Conservation (phyloP, 2,888 invertebrate species). For the Mylabris sibirica region DNA sequence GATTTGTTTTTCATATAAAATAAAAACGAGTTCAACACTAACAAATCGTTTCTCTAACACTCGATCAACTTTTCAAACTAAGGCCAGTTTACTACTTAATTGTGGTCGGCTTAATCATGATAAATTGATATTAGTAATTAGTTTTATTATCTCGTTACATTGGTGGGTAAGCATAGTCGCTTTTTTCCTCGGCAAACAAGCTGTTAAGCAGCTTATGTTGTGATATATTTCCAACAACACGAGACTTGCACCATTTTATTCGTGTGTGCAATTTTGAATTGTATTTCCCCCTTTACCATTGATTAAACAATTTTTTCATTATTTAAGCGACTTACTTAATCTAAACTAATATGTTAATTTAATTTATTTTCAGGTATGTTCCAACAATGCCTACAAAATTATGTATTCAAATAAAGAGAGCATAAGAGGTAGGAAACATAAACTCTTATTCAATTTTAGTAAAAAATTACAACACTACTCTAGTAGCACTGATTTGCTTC, state of each 20-base stretch:
- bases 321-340: background rate
- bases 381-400: too few species aligned
- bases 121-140: background rate
- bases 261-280: too few species aligned
- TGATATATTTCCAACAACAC: background rate
- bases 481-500: background rate
- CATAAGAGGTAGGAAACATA: background rate
- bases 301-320: background rate
- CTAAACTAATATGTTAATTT: too few species aligned
- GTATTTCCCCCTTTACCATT: background rate
- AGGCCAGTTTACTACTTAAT: background rate
- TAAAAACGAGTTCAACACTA: background rate
- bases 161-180: background rate
- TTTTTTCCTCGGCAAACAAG: background rate
- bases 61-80: background rate
- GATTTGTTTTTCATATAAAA: background rate
- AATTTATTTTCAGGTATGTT: too few species aligned
- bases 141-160: background rate
- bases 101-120: background rate
- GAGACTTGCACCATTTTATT: background rate
- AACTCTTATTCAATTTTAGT: background rate
- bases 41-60: background rate
- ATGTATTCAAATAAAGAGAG: too few species aligned
- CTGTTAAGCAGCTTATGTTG: background rate
- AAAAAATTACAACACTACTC: background rate